A percentile compares a stretch with the other conserved stretches of the same genome.
Conservation (phyloP, 2,888 invertebrate species). For the Pomacea canaliculata region DNA sequence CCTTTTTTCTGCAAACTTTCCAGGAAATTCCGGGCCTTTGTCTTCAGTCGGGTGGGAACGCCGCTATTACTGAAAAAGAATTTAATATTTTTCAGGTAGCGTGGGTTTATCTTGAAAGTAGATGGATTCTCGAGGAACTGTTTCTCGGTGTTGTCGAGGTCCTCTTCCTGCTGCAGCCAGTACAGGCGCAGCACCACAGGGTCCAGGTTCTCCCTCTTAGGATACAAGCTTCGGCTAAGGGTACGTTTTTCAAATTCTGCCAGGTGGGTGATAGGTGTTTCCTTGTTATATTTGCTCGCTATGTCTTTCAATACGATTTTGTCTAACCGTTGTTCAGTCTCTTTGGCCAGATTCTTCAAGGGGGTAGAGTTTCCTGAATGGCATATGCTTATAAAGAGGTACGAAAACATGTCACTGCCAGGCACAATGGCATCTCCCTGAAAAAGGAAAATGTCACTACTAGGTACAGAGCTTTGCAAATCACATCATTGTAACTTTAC, state of each 20-base stretch:
- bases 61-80: neutral
- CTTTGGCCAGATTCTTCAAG: neutral
- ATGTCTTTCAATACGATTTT: neutral
- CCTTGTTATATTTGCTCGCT: neutral
- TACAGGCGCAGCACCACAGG: neutral
- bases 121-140: neutral
- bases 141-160: neutral
- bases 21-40: neutral
- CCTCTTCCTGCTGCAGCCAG: neutral
- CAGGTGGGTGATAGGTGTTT: neutral
- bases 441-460: neutral
- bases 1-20: neutral
- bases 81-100: neutral
- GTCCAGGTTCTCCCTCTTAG: neutral
- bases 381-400: neutral
- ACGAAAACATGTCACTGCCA: neutral
- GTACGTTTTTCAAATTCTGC: neutral
- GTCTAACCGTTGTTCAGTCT: neutral
- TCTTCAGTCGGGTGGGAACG: neutral
- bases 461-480: too few species aligned
- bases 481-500: too few species aligned
- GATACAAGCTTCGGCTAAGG: neutral
- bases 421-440: neutral
- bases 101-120: neutral
- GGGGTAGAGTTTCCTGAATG: neutral